Base-by-base conservation (phyloP, 2,797 vertebrate species). In the Taenioides sp. region DNA sequence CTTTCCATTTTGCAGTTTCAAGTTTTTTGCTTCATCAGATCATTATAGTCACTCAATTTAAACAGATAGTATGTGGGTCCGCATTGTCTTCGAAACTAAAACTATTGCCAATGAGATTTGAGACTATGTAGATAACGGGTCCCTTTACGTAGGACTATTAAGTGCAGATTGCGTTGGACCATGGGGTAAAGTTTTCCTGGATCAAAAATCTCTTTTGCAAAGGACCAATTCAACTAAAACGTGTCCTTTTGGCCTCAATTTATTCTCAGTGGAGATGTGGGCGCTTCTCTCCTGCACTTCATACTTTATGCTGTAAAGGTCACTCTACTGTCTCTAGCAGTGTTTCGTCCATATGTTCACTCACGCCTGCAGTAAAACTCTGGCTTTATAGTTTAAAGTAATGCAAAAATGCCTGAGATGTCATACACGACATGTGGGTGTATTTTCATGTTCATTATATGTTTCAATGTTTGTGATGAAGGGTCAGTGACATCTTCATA, bases 301-400 rank as follows among this genome's bases (percentile, higher is more conserved):
- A 55, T 23, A 25, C 25, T 57, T 27, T 23, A 27, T n/a, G 18
- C 40, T 43, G 5, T 34, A 71, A 43, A 59, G 62, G 37, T 47
- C 69, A 47, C 55, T n/a, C 12, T 17, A 16, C 40, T 60, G 62
- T 61, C 57, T 66, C 37, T 31, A 20, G 40, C 23, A 28, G 7
- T 65, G 14, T 37, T 58, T 22, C 23, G 43, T 23, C n/a, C 27
- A 23, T 10, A 64, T 34, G 12, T 64, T 22, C 37, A 20, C 5
- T 37, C 47, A 7, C 25, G 23, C 60, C 31, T 49, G 55, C 57
- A 58, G 14, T 22, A 58, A 76, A 72, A 69, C 25, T 49, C 18
- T 28, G 9, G 27, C 11, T 31, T n/a, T 28, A 4, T 3, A 28
- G 16, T 31, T 28, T 34, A 14, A n/a, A 17, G 0, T 1, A 6